Conservation (phyloP, 2,888 invertebrate genomes). For the Nemoura dubitans region DNA sequence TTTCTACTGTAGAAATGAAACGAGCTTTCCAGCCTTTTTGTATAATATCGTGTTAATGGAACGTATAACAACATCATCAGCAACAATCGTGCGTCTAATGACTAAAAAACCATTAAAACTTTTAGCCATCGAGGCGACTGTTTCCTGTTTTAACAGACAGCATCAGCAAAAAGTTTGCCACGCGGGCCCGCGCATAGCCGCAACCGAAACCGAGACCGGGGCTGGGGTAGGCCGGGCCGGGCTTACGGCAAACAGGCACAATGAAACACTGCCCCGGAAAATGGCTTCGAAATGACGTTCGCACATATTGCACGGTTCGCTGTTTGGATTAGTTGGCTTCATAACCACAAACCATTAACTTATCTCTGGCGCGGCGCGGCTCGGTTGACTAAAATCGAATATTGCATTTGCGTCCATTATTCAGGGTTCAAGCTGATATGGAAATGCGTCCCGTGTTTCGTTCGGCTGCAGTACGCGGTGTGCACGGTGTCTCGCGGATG, state of each 20-base stretch:
- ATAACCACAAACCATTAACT: conserved; percentile 43
- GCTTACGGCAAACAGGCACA: not conserved
- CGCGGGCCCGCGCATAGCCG: too few species aligned
- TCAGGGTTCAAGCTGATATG: conserved; percentile 29
- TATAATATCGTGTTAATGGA: conserved; percentile 22
- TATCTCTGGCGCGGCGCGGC: not conserved
- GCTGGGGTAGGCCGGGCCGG: too few species aligned
- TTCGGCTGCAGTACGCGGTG: not conserved
- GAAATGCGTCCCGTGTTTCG: not conserved
- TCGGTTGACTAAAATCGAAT: conserved; percentile 30
- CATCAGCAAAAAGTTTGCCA: conserved; percentile 1
- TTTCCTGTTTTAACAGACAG: conserved; percentile 23
- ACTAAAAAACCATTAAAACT: conserved; percentile 24
- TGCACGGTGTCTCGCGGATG: too few species aligned
- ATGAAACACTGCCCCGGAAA: conserved; percentile 19
- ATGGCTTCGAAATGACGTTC: conserved; percentile 20
- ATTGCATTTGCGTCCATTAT: conserved; percentile 31
- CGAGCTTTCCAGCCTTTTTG: not conserved
- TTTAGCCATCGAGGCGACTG: not conserved
- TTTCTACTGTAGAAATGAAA: not conserved
- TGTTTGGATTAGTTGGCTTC: not conserved
- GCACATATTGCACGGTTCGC: conserved; percentile 27
- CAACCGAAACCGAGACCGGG: not conserved
- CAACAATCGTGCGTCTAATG: conserved; percentile 15
- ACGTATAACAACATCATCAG: conserved; percentile 33